Evolutionary conservation across 2,797 vertebrate genomes (phyloP), one percentile per base, ranked within the genome.

Genomic region (Myotis daubentonii): DNA sequence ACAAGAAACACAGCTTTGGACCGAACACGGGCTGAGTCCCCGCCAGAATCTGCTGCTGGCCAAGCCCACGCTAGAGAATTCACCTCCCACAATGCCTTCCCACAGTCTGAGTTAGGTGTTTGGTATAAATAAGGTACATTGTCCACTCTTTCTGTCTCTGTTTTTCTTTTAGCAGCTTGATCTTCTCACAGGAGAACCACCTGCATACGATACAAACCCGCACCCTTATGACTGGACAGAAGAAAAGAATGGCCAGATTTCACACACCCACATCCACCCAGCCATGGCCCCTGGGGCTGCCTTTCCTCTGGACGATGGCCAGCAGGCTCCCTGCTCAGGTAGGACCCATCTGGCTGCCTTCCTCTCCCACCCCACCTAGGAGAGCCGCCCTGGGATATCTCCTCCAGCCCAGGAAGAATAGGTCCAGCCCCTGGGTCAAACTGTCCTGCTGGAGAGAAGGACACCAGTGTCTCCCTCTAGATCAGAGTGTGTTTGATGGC

Each of bases 161-260:
- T 97, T 95, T 98, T 95, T 86, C 94, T 97, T 97, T 68, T 79
- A 98, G 97, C 97, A 98, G 89, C 96, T 98, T 95, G 97, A 98
- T 84, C 94, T 97, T 36, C 97, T 98, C 90, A 85, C 96, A 57
- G 93, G 81, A 68, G 97, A 98, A 82, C 93, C 97, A 94, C 93
- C 92, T 80, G 96, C 97, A 86, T 91, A 97, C 19, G 89, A 92
- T 87, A 94, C 97, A 2, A 89, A 97, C 66, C 93, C 97, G 3
- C 96, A 93, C 38, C 97, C 94, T 55, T 87, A 22, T 75, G 91
- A 96, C 66, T 96, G 97, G 97, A 95, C 88, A 55, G 92, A 91
- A 97, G 94, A 95, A 96, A 96, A 47, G 25, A 91, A 80, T 30
- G 16, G 53, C 74, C 86, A 82, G 76, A 82, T 94, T 84, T 95